Conservation (phyloP, 2,113 vertebrate genomes). For the Caretta caretta region DNA sequence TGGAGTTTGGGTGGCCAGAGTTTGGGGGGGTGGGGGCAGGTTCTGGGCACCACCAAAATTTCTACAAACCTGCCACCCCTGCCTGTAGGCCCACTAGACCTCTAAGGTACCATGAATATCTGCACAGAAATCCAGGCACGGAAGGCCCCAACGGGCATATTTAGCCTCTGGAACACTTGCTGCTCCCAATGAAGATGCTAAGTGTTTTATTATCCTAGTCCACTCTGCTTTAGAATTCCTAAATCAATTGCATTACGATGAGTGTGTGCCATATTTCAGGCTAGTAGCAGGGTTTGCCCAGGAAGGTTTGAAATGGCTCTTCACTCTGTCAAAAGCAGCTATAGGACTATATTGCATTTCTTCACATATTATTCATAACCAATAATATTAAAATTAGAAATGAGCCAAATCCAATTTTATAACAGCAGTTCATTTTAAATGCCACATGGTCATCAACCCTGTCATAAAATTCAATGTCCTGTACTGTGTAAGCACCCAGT, state of each 20-base stretch:
- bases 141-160: background rate
- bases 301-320: background rate
- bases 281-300: background rate
- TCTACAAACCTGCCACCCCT: too few species aligned
- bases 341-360: accelerated
- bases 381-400: background rate
- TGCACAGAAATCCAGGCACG: background rate
- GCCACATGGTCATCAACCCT: background rate
- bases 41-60: too few species aligned
- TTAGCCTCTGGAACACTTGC: background rate
- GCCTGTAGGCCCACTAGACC: background rate
- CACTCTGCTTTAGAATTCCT: background rate
- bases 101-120: background rate
- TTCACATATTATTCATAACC: background rate
- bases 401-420: background rate
- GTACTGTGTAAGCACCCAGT: background rate
- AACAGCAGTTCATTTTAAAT: background rate
- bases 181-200: background rate
- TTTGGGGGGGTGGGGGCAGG: too few species aligned
- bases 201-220: background rate
- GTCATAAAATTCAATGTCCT: background rate
- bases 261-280: background rate
- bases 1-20: too few species aligned
- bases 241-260: background rate
- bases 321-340: background rate